A percentile compares a stretch with the other conserved stretches of the same genome.
Evolutionary conservation across 2,888 invertebrate genomes (phyloP).

Genomic region (Dynastes tityus): DNA sequence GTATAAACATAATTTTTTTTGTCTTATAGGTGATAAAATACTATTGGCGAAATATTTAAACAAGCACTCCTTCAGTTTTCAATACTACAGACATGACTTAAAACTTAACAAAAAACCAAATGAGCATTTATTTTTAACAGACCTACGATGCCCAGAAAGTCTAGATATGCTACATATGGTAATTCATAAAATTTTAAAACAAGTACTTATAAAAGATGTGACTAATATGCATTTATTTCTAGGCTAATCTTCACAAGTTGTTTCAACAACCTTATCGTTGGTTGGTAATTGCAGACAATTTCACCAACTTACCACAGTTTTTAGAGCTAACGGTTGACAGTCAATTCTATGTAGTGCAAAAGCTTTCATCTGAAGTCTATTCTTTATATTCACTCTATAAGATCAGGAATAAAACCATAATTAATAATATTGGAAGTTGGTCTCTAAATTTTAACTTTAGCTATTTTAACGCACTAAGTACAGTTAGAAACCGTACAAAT

Average conservation of each 20-base stretch:
- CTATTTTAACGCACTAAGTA: conserved; percentile 52
- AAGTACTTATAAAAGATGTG: background rate
- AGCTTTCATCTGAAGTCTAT: conserved; percentile 44
- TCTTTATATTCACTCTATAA: conserved; percentile 60
- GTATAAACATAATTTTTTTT: background rate
- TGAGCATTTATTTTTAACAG: conserved; percentile 58
- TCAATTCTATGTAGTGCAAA: conserved; percentile 58
- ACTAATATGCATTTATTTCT: conserved; percentile 11
- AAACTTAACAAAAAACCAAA: background rate
- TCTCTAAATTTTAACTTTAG: conserved; percentile 49
- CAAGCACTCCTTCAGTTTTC: conserved; percentile 8
- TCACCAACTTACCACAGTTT: conserved; percentile 44
- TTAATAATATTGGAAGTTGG: conserved; percentile 55
- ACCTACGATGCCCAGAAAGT: conserved; percentile 56
- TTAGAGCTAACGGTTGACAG: conserved; percentile 60
- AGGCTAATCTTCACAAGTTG: conserved; percentile 58
- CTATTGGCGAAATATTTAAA: conserved; percentile 26
- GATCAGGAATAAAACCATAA: conserved; percentile 49
- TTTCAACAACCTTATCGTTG: conserved; percentile 61
- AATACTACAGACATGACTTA: background rate
- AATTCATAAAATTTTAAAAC: background rate
- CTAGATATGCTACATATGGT: conserved; percentile 54
- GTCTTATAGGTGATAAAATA: conserved; percentile 23
- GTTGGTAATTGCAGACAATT: conserved; percentile 55
- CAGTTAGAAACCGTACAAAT: conserved; percentile 59